Base-by-base conservation (phyloP, 2,113 vertebrate species). In the Limanda limanda region DNA sequence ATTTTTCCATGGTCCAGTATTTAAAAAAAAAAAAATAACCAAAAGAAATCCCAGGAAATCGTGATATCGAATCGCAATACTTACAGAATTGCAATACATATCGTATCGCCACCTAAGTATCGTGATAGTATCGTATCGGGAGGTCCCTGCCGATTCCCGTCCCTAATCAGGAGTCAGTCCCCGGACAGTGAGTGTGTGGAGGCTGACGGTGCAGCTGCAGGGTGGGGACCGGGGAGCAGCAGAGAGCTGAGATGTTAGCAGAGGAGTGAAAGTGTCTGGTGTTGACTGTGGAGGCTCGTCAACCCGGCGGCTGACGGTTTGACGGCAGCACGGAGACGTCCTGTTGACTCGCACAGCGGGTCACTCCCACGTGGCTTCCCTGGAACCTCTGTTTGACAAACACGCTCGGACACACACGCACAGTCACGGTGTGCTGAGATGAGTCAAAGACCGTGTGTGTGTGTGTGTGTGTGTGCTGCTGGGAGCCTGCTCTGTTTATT, bases 401-500 rank as follows among this genome's bases (percentile, higher is more conserved):
- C 60, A 20, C 12, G 3, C 56, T 4, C 23, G 3, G 37, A 48
- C 37, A 58, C 68, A 59, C 55, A 35, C 65, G 20, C 51, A 8
- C 65, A 67, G 59, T 55, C 71, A 20, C 17, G 40, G 51, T 2
- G 1, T n/a, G 21, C 55, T 24, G 55, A 57, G 47, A 74, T 66
- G 52, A 71, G 65, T 52, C 47, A 15, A 63, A 24, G 58, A 65
- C 65, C 5, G 27, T 27, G 27, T 31, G 27, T 31, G 31, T 31
- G 31, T 31, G 31, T 31, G 31, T 7, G 31, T 7, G 31, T 52
- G 47, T 71, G 60, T 65, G 78, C 80, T 15, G 60, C 67, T 71
- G 65, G n/a, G 21, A 69, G 78, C 61, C 79, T 21, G 11, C 18
- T 17, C 48, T 89, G 87, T 94, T 91, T 92, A 61, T 65, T 78